A percentile compares a stretch with the other conserved stretches of the same genome.
These are phyloP conservation scores for Drosophila ficusphila DNA, from an alignment of 1,140 invertebrate species.

Conservation along the genomic window DNA sequence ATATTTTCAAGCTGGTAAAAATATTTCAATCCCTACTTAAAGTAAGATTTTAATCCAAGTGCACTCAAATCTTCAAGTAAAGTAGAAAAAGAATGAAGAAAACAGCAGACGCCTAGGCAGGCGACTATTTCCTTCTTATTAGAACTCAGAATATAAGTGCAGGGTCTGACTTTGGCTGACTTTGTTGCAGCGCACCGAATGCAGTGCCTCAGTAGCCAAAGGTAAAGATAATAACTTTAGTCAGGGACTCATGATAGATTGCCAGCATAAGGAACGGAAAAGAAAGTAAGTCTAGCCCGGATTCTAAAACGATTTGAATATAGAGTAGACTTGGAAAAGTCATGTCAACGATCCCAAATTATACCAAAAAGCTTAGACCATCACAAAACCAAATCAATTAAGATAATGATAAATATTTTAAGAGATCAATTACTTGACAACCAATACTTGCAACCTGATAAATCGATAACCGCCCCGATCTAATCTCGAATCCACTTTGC, in stretches of 20 bases:
- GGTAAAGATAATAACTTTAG: conserved; percentile 11
- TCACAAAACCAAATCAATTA: background rate
- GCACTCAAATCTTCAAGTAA: background rate
- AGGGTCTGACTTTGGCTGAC: conserved; percentile 13
- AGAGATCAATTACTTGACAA: background rate
- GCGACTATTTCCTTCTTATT: conserved; percentile 34
- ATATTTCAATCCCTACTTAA: background rate
- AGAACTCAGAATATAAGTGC: conserved; percentile 8
- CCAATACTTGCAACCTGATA: background rate
- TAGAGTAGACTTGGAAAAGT: too few species aligned
- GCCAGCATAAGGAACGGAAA: background rate
- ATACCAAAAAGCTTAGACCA: background rate
- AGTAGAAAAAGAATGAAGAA: background rate
- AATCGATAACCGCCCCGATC: conserved; percentile 2
- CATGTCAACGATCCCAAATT: too few species aligned
- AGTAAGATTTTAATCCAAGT: background rate
- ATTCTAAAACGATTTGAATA: too few species aligned
- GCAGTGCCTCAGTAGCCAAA: background rate
- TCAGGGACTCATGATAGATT: background rate
- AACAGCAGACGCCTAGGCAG: conserved; percentile 4
- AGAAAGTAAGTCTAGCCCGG: too few species aligned
- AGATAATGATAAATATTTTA: background rate
- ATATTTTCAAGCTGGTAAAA: too few species aligned
- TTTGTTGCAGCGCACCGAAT: conserved; percentile 39
- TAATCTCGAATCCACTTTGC: conserved; percentile 3